These are phyloP conservation scores for Nymphalis urticae DNA, from an alignment of 2,888 invertebrate genomes.

Conservation along the genomic window DNA sequence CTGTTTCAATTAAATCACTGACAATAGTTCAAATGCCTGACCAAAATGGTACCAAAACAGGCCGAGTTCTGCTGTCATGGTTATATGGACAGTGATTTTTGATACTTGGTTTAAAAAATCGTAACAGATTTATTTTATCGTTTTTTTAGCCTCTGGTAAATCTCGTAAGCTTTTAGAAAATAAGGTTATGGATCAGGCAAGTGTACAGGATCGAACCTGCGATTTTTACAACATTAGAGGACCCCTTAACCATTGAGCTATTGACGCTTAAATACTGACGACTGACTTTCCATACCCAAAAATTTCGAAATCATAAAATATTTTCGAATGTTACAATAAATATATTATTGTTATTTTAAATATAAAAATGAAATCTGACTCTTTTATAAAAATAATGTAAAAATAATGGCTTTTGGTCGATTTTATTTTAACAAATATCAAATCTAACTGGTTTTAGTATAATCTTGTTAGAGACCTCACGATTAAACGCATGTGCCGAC, in stretches of 20 bases:
- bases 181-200: too few relatives aligned
- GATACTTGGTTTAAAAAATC: conserved; percentile 46
- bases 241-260: too few relatives aligned
- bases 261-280: too few relatives aligned
- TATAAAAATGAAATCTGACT: too few relatives aligned
- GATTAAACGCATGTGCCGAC: conserved; percentile 74
- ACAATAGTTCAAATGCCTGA: conserved; percentile 77
- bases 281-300: too few relatives aligned
- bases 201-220: too few relatives aligned
- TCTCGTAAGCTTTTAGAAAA: too few relatives aligned
- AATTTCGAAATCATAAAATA: too few relatives aligned
- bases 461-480: conserved; percentile 70
- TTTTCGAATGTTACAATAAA: too few relatives aligned
- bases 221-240: too few relatives aligned
- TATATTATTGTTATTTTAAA: too few relatives aligned
- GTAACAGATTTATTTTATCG: background rate
- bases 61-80: conserved; percentile 51
- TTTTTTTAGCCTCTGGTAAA: too few relatives aligned
- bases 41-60: conserved; percentile 72
- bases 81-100: conserved; percentile 46
- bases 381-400: background rate
- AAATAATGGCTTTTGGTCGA: background rate
- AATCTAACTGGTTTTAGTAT: conserved; percentile 44
- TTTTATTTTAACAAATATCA: conserved; percentile 48
- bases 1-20: conserved; percentile 81